Base-by-base conservation (phyloP, 2,888 invertebrate species). In the Megalurothrips usitatus region DNA sequence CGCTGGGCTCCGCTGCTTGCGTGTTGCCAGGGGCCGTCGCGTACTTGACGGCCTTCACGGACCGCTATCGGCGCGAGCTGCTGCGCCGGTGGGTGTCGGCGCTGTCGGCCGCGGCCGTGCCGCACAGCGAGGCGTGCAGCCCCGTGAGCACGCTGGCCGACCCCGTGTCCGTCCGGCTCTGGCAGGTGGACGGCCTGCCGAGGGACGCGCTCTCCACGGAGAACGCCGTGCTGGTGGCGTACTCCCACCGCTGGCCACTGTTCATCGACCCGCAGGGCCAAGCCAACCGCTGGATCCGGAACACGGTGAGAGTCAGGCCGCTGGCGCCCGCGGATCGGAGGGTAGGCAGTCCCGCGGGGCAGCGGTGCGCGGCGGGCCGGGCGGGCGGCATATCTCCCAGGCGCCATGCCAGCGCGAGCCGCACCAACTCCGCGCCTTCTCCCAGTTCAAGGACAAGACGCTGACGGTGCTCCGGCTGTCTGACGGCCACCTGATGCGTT, bases 221-320 rank as follows among this genome's bases (percentile, higher is more conserved):
- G 87, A 97, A 96, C 82, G 96, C 95, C 3, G 94, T 97, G 79
- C 91, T 97, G 82, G 93, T 95, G 83, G 91, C 91, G 78, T 93
- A 93, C 87, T 96, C 96, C 0, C 91, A 93, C 26, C 90, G 96
- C 58, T 97, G 96, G 93, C 96, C 97, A 0, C 90, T 97, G 58
- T 93, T 97, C 87, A 94, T 97, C 83, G 97, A 97, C 88, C 97
- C 97, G 0, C 96, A 97, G 88, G 94, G 94, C 14, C 96, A 97
- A 86, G 97, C 96, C 49, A 96, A 96, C 86, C 95, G 94, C 86
- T 97, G 96, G 96, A 92, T 97, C 58, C 92, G 94, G 84, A 94
- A 94, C 84, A 94, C 95, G 94, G 96, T 96, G 86, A 86, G 88
- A 83, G 84, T 47, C 19, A 80, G 63, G 23, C 63, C 63, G 63